These are phyloP conservation scores for Sepiola atlantica DNA, from an alignment of 2,888 invertebrate species.

Conservation along the genomic window DNA sequence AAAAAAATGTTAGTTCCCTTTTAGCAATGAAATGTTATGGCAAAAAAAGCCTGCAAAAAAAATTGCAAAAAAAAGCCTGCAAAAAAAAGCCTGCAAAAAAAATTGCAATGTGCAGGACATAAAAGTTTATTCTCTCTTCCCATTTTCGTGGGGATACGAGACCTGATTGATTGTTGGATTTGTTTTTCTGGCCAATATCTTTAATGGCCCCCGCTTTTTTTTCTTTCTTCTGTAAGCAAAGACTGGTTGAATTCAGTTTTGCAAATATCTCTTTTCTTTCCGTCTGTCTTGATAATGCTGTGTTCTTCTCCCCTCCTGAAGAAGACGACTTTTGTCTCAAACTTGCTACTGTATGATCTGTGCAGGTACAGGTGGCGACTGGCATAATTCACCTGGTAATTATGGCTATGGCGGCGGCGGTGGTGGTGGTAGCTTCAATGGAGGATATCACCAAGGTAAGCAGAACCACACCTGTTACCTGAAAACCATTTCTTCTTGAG, in stretches of 20 bases:
- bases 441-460: slow-evolving; percentile 47
- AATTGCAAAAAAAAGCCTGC: background rate
- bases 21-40: too few relatives aligned
- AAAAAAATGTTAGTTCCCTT: background rate
- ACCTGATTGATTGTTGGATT: background rate
- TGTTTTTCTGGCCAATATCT: background rate
- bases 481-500: background rate
- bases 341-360: slow-evolving; percentile 42
- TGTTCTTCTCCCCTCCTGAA: background rate
- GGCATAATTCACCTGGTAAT: slow-evolving; percentile 46
- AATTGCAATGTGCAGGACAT: background rate
- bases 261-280: background rate
- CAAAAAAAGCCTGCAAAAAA: background rate
- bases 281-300: background rate
- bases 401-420: slow-evolving; percentile 38
- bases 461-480: slow-evolving; percentile 36
- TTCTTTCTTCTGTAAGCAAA: background rate
- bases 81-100: background rate
- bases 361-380: slow-evolving; percentile 46
- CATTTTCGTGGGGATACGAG: background rate
- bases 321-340: slow-evolving; percentile 35
- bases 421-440: slow-evolving; percentile 43
- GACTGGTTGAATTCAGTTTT: background rate
- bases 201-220: too few relatives aligned
- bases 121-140: background rate